Conservation (phyloP, 2,888 invertebrate genomes). For the Drosophila dives region DNA sequence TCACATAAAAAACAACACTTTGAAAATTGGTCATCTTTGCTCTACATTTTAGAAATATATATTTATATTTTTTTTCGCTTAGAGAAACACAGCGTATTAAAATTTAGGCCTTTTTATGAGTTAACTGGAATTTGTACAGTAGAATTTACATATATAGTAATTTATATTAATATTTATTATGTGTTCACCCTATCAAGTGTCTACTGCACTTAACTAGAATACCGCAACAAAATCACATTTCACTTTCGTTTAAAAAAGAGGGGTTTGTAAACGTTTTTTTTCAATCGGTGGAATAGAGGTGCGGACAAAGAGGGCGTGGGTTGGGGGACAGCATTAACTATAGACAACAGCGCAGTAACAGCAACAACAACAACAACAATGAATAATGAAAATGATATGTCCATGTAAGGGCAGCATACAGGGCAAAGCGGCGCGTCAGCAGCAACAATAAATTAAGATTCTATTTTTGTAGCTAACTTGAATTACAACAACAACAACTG, state of each 20-base stretch:
- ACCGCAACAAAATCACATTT: slow-evolving; percentile 59
- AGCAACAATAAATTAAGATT: slow-evolving; percentile 78
- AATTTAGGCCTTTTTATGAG: too few species aligned
- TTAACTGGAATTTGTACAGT: background rate
- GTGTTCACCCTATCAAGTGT: background rate
- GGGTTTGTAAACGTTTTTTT: slow-evolving; percentile 50
- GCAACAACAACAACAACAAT: slow-evolving; percentile 15
- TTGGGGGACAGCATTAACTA: slow-evolving; percentile 18
- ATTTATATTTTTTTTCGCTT: background rate
- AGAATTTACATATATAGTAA: background rate
- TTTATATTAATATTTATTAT: background rate
- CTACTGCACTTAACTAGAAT: slow-evolving; percentile 49
- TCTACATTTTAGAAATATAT: background rate
- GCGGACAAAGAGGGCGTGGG: background rate
- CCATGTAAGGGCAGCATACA: slow-evolving; percentile 70
- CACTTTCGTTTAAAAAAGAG: slow-evolving; percentile 68
- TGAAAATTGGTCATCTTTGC: background rate
- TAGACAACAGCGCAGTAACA: slow-evolving; percentile 30
- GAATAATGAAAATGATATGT: slow-evolving; percentile 77
- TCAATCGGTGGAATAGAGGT: slow-evolving; percentile 12
- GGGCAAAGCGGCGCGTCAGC: slow-evolving; percentile 38
- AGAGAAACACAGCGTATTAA: too few species aligned
- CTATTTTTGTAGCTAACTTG: slow-evolving; percentile 79
- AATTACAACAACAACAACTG: slow-evolving; percentile 54
- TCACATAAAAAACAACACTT: background rate